Percentiles rank a stretch among this genome's conserved stretches.
phyloP scores from a whole-genome alignment of 2,888 invertebrate genomes.

The Pandemis heparana region DNA sequence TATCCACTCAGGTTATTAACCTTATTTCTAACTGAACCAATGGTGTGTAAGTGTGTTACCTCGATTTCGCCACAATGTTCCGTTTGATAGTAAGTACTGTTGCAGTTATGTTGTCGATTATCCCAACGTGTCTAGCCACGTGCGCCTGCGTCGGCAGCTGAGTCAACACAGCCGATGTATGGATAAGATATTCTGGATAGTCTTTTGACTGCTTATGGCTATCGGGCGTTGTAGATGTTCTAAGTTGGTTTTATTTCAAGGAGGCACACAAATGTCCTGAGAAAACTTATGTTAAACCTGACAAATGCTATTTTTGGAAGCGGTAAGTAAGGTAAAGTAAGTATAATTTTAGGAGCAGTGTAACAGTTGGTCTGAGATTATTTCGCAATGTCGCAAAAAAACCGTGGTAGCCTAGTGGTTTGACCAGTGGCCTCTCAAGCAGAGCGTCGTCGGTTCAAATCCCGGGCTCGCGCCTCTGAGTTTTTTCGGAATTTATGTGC shows the following conservation, averaged over 20 bases:
- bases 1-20: not conserved
- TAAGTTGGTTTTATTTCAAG: not conserved
- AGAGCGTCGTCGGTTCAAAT: no score
- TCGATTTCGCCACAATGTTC: conserved; percentile 20
- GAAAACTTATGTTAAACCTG: no score
- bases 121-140: conserved; percentile 58
- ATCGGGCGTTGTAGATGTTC: not conserved
- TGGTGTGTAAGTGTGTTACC: not conserved
- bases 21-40: not conserved
- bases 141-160: conserved; percentile 54
- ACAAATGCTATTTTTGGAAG: no score
- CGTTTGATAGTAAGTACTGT: conserved; percentile 14
- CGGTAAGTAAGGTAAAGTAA: no score
- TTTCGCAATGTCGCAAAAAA: no score
- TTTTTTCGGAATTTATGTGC: no score
- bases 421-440: no score
- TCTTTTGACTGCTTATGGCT: conserved; percentile 17
- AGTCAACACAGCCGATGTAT: conserved; percentile 49
- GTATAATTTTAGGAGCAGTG: no score
- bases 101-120: conserved; percentile 47
- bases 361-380: no score
- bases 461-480: no score
- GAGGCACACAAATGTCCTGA: no score
- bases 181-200: conserved; percentile 30
- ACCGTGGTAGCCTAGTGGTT: no score